Evolutionary conservation across 2,113 vertebrate genomes (phyloP), one percentile per base, ranked within the genome.

Genomic region (Alexandromys fortis): DNA sequence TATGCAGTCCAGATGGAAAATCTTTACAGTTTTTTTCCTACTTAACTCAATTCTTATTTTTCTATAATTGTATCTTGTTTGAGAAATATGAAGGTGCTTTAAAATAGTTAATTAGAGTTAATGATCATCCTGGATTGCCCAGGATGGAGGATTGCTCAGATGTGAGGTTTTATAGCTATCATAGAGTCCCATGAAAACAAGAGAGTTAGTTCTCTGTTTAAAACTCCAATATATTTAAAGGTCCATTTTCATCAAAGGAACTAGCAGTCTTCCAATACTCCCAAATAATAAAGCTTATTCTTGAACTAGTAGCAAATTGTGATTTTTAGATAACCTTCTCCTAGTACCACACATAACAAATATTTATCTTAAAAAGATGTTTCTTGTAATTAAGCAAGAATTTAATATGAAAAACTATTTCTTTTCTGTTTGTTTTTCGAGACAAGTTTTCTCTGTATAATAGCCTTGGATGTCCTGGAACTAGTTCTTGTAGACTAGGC

Each of bases 351-450:
- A 49, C 8, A 22, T 28, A 79, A 42, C 19, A 85, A 47, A 58
- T 93, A 55, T 55, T 55, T 55, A 55, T 55, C 78, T 42, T 92
- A 92, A 72, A 45, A 8, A 55, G 22, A 30, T 82, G 1, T 79
- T 94, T 65, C 35, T 78, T 11, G 28, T 67, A 49, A 35, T 94
- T 85, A 73, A 94, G 47, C 22, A 90, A 86, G 86, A 92, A 63
- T 83, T 7, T 75, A 81, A 28, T 52, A 87, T 42, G 28, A 55
- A 17, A 55, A 55, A 55, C 55, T 55, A 55, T 55, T 55, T 55
- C 16, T 55, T 55, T 55, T 55, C 16, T 19, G 55, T 55, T 55
- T 55, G 52, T 55, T 55, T 19, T 17, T 55, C 55, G 17, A 55
- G 16, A 17, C 55, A 55, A 17, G 16, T 16, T 55, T 55, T 55